Percentiles rank a stretch among this genome's conserved stretches.
phyloP scores from a whole-genome alignment of 2,888 invertebrate genomes.

The Iselma pallidipennis region DNA sequence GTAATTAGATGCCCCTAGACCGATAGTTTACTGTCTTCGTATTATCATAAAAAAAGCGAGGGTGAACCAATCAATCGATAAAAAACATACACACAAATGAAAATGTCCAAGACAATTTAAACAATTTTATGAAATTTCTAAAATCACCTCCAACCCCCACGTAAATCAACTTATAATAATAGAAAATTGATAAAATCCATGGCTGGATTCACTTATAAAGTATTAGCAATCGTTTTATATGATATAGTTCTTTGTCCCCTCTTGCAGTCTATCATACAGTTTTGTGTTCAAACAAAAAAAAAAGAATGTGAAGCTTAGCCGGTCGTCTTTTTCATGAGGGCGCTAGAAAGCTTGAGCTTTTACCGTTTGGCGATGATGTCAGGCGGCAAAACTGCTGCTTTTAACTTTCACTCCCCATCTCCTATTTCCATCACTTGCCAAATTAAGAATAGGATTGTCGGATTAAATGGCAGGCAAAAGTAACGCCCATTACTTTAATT shows the following conservation, averaged over 20 bases:
- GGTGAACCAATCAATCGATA: background rate
- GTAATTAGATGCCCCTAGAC: conserved; percentile 46
- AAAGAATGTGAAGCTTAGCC: background rate
- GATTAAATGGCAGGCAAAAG: conserved; percentile 3
- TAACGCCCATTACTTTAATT: conserved; percentile 42
- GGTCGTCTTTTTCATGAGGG: conserved; percentile 23
- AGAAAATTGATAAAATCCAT: conserved; percentile 58
- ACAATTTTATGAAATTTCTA: background rate
- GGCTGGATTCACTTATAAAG: conserved; percentile 57
- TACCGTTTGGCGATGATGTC: conserved; percentile 42
- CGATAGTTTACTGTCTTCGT: conserved; percentile 28
- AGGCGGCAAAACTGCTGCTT: conserved; percentile 50
- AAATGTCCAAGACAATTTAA: too few relatives aligned
- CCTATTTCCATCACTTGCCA: conserved; percentile 50
- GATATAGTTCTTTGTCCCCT: conserved; percentile 51
- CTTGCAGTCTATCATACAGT: conserved; percentile 51
- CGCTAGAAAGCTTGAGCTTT: conserved; percentile 24
- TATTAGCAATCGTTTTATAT: conserved; percentile 56
- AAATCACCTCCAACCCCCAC: conserved; percentile 20
- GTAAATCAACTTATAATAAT: conserved; percentile 51
- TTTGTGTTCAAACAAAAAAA: conserved; percentile 25
- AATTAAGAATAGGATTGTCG: conserved; percentile 55
- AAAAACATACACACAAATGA: too few relatives aligned
- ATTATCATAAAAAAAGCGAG: too few relatives aligned
- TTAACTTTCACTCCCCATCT: conserved; percentile 42